phyloP scores from a whole-genome alignment of 2,113 vertebrate species.

The Nansenia antarctica region DNA sequence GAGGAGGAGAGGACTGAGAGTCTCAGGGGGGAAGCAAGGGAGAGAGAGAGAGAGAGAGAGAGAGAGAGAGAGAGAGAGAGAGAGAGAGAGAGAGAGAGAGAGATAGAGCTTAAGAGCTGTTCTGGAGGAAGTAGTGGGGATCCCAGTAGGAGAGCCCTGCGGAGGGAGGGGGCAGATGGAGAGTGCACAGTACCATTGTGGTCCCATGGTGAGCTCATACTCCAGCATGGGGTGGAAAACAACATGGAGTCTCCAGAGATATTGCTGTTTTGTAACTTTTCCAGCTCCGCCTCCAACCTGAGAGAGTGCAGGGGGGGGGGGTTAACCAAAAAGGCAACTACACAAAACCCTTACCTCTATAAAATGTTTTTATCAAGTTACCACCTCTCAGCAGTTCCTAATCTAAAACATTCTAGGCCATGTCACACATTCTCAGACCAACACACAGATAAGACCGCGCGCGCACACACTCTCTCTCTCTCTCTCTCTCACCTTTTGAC shows the following conservation, averaged over 20 bases:
- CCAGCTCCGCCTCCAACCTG: conserved; percentile 77
- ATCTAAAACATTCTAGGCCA: not conserved
- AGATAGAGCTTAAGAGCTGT: not conserved
- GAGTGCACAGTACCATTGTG: conserved; percentile 55
- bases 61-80: conserved; percentile 7
- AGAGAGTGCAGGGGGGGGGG: not conserved
- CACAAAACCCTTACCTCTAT: not conserved
- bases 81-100: not conserved
- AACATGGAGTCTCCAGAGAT: conserved; percentile 56
- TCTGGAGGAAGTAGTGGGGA: too few relatives aligned
- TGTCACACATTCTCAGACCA: not conserved
- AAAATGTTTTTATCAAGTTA: too few relatives aligned
- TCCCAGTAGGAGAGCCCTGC: too few relatives aligned
- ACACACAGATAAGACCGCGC: not conserved
- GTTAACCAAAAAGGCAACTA: not conserved
- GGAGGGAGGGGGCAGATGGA: conserved; percentile 22
- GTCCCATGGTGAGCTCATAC: conserved; percentile 65
- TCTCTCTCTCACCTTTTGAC: conserved; percentile 70
- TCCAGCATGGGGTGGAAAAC: conserved; percentile 79
- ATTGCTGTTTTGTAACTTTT: conserved; percentile 73
- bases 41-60: conserved; percentile 9
- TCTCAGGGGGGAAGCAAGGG: not conserved
- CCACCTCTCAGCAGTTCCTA: not conserved
- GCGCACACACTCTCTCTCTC: not conserved
- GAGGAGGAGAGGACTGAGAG: not conserved